Evolutionary conservation across 2,113 vertebrate genomes (phyloP).

Genomic region (Sinosuthora webbiana): DNA sequence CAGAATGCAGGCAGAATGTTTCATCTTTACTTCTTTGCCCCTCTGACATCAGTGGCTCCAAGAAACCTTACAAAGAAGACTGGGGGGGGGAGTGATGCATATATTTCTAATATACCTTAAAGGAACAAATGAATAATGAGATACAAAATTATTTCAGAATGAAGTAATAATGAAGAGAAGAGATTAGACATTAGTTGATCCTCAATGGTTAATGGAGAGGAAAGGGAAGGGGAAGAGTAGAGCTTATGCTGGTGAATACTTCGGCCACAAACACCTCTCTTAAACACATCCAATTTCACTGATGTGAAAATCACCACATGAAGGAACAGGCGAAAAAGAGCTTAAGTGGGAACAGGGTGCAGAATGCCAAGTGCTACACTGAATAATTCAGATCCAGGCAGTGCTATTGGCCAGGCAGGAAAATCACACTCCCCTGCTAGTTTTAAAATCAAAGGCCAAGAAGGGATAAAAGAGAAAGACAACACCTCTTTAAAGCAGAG

Average conservation of each 20-base stretch:
- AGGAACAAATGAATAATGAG: constrained; percentile 11
- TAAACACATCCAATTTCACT: constrained; percentile 62
- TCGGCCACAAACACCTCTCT: constrained; percentile 36
- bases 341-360: constrained; percentile 55
- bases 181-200: constrained; percentile 21
- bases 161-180: constrained; percentile 19
- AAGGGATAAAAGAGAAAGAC: constrained; percentile 51
- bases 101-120: constrained; percentile 5
- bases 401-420: constrained; percentile 48
- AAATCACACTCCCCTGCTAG: constrained; percentile 63
- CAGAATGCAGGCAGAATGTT: background rate
- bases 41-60: background rate
- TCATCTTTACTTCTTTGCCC: constrained; percentile 30
- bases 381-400: constrained; percentile 50
- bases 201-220: constrained; percentile 7
- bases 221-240: constrained; percentile 8
- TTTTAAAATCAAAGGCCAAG: constrained; percentile 54
- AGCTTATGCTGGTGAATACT: background rate
- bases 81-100: background rate
- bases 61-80: background rate
- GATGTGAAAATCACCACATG: constrained; percentile 66
- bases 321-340: constrained; percentile 55
- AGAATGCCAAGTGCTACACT: constrained; percentile 50
- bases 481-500: constrained; percentile 56
- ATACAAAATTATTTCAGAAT: constrained; percentile 21